Percentiles rank a stretch among this genome's conserved stretches.
Conservation (phyloP, 2,113 vertebrate species). For the Gobius niger region DNA sequence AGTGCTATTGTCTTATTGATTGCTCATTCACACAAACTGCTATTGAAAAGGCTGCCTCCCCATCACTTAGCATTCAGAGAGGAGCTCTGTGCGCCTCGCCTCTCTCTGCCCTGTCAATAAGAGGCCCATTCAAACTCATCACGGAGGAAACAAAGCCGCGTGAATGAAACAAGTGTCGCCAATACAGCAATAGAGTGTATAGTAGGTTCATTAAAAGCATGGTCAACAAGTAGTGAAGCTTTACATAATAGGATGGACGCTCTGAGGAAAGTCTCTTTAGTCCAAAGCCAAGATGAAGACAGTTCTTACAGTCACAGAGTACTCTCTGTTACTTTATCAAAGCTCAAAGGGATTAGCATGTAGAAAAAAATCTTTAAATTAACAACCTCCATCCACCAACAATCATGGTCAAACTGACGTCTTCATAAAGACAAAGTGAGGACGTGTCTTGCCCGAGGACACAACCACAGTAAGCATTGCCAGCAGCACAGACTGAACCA, state of each 20-base stretch:
- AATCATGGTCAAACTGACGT: background rate
- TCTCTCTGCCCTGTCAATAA: background rate
- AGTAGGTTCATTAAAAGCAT: background rate
- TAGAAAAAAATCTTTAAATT: too few relatives aligned
- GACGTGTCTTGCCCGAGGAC: background rate
- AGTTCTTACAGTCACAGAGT: too few relatives aligned
- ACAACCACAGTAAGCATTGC: background rate
- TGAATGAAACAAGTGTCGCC: background rate
- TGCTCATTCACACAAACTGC: background rate
- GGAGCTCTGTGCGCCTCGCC: background rate
- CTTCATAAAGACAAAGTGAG: background rate
- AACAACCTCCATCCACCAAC: background rate
- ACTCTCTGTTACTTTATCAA: background rate
- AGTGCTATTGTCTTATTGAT: background rate
- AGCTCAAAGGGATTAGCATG: background rate
- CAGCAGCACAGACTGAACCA: too few relatives aligned
- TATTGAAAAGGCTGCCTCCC: background rate
- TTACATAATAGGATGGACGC: background rate
- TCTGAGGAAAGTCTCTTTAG: background rate
- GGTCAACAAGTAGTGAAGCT: background rate
- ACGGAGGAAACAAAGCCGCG: background rate
- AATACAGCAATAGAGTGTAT: background rate
- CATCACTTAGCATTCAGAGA: constrained; percentile 1
- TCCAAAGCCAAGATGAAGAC: too few relatives aligned
- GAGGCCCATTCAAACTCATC: background rate